Evolutionary conservation across 2,113 vertebrate species (phyloP).

Genomic region (Trogon surrucura): DNA sequence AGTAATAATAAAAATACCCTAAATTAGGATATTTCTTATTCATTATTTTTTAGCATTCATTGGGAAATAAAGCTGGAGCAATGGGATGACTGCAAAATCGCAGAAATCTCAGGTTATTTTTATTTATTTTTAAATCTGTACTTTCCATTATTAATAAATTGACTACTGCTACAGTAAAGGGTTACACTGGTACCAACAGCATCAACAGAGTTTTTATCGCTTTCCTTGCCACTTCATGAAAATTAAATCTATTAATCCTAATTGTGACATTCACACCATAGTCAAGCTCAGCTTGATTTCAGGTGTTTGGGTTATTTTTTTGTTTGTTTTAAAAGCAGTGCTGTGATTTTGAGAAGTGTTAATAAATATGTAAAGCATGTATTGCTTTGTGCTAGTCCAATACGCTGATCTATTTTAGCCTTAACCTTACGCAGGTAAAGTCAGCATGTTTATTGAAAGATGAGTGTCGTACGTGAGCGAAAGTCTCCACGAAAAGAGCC

Average conservation of each 20-base stretch:
- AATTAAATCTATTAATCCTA: background rate
- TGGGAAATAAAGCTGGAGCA: background rate
- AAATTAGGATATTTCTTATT: background rate
- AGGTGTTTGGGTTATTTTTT: background rate
- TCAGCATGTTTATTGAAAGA: background rate
- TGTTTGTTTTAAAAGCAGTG: background rate
- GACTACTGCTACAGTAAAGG: background rate
- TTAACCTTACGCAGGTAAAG: background rate
- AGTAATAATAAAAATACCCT: background rate
- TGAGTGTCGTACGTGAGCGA: background rate
- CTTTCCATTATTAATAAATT: background rate
- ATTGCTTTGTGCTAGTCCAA: background rate
- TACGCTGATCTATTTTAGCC: background rate
- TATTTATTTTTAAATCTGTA: background rate
- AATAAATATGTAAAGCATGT: background rate
- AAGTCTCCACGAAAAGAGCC: background rate
- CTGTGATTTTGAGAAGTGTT: background rate
- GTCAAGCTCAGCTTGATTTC: background rate
- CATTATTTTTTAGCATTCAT: background rate
- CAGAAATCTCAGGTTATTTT: background rate
- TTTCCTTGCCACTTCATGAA: background rate
- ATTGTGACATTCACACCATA: background rate
- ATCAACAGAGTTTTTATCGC: background rate
- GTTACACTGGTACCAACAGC: background rate
- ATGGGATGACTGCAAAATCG: background rate